Evolutionary conservation across 2,113 vertebrate species (phyloP).

Genomic region (Hypocryptadius cinnamomeus): DNA sequence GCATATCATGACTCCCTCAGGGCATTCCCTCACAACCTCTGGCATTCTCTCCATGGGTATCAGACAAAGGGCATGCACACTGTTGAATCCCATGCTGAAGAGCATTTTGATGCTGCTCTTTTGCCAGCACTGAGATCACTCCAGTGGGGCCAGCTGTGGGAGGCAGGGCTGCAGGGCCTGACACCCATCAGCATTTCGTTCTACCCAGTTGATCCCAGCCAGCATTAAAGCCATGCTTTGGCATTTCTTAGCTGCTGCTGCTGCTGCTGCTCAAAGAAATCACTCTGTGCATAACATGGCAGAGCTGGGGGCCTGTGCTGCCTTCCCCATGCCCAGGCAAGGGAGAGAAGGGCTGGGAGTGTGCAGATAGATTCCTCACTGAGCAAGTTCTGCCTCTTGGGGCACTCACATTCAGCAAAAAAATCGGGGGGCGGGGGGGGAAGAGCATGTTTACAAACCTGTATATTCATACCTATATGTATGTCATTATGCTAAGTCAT

Average conservation of each 20-base stretch:
- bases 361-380: rapidly evolving
- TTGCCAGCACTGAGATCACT: not conserved
- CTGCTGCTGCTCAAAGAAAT: not conserved
- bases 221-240: not conserved
- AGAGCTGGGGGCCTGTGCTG: not conserved
- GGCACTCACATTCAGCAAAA: not conserved
- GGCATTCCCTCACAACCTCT: not conserved
- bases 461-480: not conserved
- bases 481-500: not conserved
- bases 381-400: not conserved
- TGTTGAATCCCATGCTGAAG: not conserved
- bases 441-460: not conserved
- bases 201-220: not conserved
- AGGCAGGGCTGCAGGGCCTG: not conserved
- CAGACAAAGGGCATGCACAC: not conserved
- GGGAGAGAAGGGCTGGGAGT: not conserved
- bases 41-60: not conserved
- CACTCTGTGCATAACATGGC: not conserved
- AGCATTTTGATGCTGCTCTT: not conserved
- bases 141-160: not conserved
- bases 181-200: rapidly evolving
- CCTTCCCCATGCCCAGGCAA: not conserved
- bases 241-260: not conserved
- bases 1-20: not conserved
- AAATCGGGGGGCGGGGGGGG: rapidly evolving